phyloP scores from a whole-genome alignment of 2,113 vertebrate genomes.

The Prinia subflava region DNA sequence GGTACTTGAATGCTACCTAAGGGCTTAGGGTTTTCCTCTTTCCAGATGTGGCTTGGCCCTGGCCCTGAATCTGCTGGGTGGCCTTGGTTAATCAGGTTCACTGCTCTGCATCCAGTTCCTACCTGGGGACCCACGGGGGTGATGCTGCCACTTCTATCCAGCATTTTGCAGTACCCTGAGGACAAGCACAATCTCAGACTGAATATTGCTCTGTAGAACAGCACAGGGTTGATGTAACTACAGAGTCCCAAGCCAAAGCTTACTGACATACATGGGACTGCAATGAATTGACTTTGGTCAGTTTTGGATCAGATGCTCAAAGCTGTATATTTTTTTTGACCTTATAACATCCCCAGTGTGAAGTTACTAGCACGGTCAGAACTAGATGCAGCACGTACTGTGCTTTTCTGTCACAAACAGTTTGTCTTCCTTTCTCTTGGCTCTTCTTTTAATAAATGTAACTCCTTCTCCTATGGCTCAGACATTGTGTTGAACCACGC shows the following conservation, averaged over 20 bases:
- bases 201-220: not conserved
- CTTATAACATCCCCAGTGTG: not conserved
- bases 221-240: not conserved
- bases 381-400: not conserved
- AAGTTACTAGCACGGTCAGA: not conserved
- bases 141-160: not conserved
- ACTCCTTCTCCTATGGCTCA: slow-evolving; percentile 1
- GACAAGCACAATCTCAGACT: not conserved
- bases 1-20: not conserved
- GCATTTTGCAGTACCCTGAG: not conserved
- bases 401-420: not conserved
- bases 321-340: not conserved
- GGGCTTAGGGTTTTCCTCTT: not conserved
- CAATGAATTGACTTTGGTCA: not conserved
- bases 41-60: not conserved
- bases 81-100: not conserved
- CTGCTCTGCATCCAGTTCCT: not conserved
- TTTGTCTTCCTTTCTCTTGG: not conserved
- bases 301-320: not conserved
- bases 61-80: not conserved
- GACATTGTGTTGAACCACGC: not conserved
- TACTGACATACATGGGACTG: not conserved
- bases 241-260: not conserved
- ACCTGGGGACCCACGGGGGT: rapidly evolving
- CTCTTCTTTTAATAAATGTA: slow-evolving; percentile 34